Conservation (phyloP, 2,113 vertebrate genomes). For the Rhagologus leucostigma region DNA sequence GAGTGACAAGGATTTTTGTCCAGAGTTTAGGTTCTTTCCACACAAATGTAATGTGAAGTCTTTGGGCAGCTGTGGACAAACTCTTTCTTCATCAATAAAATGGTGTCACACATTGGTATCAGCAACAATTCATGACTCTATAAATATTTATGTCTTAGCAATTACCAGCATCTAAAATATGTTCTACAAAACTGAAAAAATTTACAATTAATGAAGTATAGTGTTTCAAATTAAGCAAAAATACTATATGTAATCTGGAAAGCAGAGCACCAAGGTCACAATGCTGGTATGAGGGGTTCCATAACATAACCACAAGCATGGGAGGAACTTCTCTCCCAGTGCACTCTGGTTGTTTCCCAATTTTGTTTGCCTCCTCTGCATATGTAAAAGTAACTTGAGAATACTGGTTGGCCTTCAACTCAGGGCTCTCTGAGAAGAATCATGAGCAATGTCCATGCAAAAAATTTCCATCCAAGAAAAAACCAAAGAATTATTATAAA, state of each 20-base stretch:
- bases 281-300: accelerated
- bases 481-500: not conserved
- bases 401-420: not conserved
- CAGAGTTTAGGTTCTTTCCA: not conserved
- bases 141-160: not conserved
- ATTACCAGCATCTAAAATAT: not conserved
- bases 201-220: too few relatives aligned
- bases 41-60: not conserved
- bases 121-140: not conserved
- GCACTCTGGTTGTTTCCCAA: not conserved
- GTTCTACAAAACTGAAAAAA: not conserved
- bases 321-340: not conserved
- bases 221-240: not conserved
- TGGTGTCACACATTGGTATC: not conserved
- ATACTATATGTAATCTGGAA: not conserved
- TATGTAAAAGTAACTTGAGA: not conserved
- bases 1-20: not conserved
- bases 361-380: not conserved
- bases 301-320: accelerated
- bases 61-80: not conserved
- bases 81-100: not conserved
- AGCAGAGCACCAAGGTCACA: not conserved
- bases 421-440: not conserved
- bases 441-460: not conserved
- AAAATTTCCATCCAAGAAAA: not conserved